phyloP scores from a whole-genome alignment of 2,888 invertebrate species.

The Thymelicus sylvestris region DNA sequence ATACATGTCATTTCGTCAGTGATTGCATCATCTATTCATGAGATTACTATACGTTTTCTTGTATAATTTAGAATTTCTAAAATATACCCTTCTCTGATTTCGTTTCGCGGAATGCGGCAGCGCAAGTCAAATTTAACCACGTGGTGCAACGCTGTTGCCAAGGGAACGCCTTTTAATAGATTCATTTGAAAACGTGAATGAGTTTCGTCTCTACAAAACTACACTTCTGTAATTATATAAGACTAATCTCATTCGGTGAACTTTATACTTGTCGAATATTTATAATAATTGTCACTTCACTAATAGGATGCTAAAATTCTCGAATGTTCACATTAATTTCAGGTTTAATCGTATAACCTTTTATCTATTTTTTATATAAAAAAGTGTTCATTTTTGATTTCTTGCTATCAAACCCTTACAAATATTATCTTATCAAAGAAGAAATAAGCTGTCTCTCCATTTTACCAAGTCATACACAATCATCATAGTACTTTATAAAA shows the following conservation, averaged over 20 bases:
- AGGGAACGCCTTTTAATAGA: slow-evolving; percentile 40
- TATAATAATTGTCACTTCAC: neutral
- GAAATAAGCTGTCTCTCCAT: too few species aligned
- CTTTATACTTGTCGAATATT: slow-evolving; percentile 4
- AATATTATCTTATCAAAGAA: neutral
- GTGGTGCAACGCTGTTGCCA: slow-evolving; percentile 39
- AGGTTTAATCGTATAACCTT: neutral
- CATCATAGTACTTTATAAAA: too few species aligned
- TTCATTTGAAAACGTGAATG: slow-evolving; percentile 38
- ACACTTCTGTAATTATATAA: slow-evolving; percentile 33
- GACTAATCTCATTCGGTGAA: slow-evolving; percentile 15
- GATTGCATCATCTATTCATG: neutral
- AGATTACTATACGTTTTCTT: neutral
- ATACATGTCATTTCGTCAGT: neutral
- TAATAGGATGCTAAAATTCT: neutral
- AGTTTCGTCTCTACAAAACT: slow-evolving; percentile 14
- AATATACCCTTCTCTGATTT: neutral
- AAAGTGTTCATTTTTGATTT: neutral
- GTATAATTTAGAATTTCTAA: neutral
- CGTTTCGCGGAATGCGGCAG: slow-evolving; percentile 23
- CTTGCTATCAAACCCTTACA: neutral
- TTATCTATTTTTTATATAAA: neutral
- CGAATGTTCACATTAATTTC: neutral
- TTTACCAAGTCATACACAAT: too few species aligned
- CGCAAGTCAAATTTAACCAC: slow-evolving; percentile 16